Evolutionary conservation across 1,140 invertebrate genomes (phyloP).

Genomic region (Neuroterus valhalla): DNA sequence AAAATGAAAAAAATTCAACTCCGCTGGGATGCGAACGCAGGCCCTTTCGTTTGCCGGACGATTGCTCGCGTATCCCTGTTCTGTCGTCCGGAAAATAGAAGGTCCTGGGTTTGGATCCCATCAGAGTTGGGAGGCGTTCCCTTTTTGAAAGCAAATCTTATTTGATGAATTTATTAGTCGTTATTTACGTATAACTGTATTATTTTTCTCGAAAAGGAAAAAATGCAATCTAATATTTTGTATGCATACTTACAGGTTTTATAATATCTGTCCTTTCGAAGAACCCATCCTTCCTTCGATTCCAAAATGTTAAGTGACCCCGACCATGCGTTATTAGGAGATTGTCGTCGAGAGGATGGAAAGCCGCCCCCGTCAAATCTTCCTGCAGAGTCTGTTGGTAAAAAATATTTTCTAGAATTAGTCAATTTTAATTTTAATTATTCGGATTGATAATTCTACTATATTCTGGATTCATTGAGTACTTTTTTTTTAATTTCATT

Average conservation of each 20-base stretch:
- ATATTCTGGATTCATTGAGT: no score
- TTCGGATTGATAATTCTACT: no score
- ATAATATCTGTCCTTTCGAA: constrained; percentile 92
- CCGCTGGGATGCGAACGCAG: no score
- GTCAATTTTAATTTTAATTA: background rate
- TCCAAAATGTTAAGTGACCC: constrained; percentile 95
- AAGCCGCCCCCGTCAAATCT: constrained; percentile 91
- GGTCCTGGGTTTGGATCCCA: no score
- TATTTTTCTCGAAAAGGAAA: no score
- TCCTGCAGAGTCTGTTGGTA: constrained; percentile 86
- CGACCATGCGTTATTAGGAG: constrained; percentile 94
- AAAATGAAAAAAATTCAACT: no score
- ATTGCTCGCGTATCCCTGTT: no score
- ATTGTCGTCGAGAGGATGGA: constrained; percentile 95
- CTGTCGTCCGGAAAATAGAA: no score
- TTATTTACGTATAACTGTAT: background rate
- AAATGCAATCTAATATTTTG: background rate
- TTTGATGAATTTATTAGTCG: background rate
- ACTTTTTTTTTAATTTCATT: no score
- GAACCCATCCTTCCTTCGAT: constrained; percentile 89
- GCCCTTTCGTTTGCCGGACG: no score
- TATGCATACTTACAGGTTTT: constrained; percentile 79
- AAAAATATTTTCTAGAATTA: constrained; percentile 27
- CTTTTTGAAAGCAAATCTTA: no score
- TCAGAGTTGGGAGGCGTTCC: no score